These are phyloP conservation scores for Gorilla gorilla DNA, from an alignment of 2,113 vertebrate species.

Conservation along the genomic window DNA sequence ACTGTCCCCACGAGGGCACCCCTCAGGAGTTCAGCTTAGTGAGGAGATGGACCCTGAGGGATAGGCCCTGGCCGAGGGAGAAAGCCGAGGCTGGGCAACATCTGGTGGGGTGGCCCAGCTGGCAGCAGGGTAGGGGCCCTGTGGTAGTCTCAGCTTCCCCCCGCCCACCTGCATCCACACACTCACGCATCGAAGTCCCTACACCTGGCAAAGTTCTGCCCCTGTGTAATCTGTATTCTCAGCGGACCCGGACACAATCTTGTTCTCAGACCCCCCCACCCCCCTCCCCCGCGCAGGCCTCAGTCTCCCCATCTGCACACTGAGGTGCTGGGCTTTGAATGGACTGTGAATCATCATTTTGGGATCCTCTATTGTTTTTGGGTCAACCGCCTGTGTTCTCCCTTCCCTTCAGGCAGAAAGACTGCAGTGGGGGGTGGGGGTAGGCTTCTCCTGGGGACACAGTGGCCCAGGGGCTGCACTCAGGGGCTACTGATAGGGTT, in stretches of 20 bases:
- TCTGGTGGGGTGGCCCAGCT: not conserved
- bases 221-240: not conserved
- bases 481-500: not conserved
- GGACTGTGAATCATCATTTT: slow-evolving; percentile 71
- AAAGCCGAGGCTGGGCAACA: not conserved
- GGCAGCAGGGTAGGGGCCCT: not conserved
- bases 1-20: not conserved
- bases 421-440: not conserved
- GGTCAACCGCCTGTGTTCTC: slow-evolving; percentile 48
- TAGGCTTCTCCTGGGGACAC: not conserved
- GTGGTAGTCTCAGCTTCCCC: not conserved
- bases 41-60: not conserved
- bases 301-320: slow-evolving; percentile 43
- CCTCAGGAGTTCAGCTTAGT: not conserved
- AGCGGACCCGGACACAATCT: not conserved
- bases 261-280: not conserved
- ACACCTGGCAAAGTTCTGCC: not conserved
- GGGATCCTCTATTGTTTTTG: slow-evolving; percentile 68
- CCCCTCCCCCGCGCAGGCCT: not conserved
- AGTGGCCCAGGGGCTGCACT: not conserved
- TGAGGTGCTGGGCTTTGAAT: slow-evolving; percentile 37
- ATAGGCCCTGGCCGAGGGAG: not conserved
- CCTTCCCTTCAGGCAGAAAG: slow-evolving; percentile 14
- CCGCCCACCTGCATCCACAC: not conserved
- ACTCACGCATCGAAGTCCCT: not conserved